These are phyloP conservation scores for Hestina assimilis DNA, from an alignment of 1,140 invertebrate species.

Conservation along the genomic window DNA sequence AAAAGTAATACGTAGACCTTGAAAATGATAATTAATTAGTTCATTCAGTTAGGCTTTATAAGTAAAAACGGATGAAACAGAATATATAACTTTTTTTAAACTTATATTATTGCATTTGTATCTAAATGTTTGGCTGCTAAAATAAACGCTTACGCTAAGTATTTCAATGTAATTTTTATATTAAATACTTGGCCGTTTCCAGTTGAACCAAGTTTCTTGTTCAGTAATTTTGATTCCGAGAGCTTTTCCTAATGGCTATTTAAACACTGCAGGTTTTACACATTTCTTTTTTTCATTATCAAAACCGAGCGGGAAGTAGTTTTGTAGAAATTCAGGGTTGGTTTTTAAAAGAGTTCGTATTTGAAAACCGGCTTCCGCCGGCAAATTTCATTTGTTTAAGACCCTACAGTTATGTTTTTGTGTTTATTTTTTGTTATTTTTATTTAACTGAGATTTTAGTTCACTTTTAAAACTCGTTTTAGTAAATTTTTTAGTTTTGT, in stretches of 20 bases:
- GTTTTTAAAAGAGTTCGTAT: conserved; percentile 5
- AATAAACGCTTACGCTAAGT: no score
- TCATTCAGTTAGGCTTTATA: no score
- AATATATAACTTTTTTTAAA: no score
- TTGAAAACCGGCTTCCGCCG: not conserved
- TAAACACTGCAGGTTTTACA: conserved; percentile 41
- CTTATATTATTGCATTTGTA: no score
- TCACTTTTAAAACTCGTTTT: not conserved
- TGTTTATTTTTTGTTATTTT: not conserved
- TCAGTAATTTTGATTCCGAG: conserved; percentile 37
- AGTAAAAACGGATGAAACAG: no score
- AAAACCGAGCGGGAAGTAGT: conserved; percentile 22
- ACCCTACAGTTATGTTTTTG: not conserved
- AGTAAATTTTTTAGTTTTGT: not conserved
- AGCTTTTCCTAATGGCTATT: conserved; percentile 40
- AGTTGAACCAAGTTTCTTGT: conserved; percentile 2
- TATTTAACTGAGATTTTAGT: not conserved
- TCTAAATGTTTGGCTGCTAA: no score
- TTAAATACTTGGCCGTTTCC: no score
- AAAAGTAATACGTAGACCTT: no score
- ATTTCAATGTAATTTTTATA: no score
- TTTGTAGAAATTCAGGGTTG: conserved; percentile 5
- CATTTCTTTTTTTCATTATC: conserved; percentile 27
- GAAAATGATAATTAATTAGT: no score
- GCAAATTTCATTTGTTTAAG: not conserved